Conservation (phyloP, 2,888 invertebrate genomes). For the Acanthosoma haemorrhoidale region DNA sequence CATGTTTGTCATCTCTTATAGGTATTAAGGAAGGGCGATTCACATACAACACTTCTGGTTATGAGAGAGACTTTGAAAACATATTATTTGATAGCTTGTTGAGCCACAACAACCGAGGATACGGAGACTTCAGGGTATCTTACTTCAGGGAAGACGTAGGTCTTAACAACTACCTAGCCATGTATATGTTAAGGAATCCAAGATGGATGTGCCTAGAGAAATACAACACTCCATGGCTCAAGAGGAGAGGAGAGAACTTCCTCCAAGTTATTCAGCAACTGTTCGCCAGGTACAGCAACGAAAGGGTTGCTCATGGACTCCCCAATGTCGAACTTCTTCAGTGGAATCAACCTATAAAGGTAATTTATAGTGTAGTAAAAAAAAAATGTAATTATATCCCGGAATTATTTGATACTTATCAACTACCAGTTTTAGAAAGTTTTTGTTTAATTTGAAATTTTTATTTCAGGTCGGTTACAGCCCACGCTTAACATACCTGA, state of each 20-base stretch:
- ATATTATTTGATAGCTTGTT: conserved; percentile 32
- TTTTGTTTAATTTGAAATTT: neutral
- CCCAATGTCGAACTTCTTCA: conserved; percentile 50
- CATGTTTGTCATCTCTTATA: too few relatives aligned
- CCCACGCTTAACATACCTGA: conserved; percentile 54
- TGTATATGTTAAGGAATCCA: conserved; percentile 59
- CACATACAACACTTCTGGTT: conserved; percentile 38
- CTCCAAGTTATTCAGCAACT: conserved; percentile 63
- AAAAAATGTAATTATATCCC: too few relatives aligned
- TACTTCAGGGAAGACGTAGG: conserved; percentile 71
- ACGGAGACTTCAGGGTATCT: conserved; percentile 53
- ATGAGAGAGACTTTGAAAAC: conserved; percentile 35
- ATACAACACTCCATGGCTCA: conserved; percentile 31
- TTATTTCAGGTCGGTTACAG: conserved; percentile 50
- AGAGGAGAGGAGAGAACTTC: conserved; percentile 39
- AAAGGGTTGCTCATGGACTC: conserved; percentile 51
- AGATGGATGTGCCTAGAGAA: conserved; percentile 36
- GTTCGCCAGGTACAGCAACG: conserved; percentile 55
- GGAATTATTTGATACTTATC: too few relatives aligned
- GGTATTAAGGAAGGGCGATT: conserved; percentile 30
- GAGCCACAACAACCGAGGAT: conserved; percentile 8
- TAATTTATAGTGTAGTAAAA: conserved; percentile 21
- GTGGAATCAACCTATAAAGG: conserved; percentile 46
- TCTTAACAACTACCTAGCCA: conserved; percentile 56
- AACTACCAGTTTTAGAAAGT: too few relatives aligned